Base-by-base conservation (phyloP, 2,888 invertebrate species). In the Xanthostigma xanthostigma region DNA sequence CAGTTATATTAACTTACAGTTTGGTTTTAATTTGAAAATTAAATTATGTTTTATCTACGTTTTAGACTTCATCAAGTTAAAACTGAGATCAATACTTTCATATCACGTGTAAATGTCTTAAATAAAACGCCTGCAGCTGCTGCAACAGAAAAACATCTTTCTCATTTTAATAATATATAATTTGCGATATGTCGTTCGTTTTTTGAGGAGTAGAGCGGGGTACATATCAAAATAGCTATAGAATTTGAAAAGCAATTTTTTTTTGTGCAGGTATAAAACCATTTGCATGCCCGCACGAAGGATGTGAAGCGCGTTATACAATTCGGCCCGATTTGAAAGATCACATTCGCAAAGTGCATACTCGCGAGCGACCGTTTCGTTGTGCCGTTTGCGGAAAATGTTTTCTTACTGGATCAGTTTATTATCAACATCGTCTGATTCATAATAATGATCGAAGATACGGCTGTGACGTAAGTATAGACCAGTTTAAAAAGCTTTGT, bases 311-410 rank as follows among this genome's bases (percentile, higher is more conserved):
- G 0, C 69, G 74, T 53, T 78, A 78, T 53, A 78, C 78, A 2
- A 78, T 78, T 39, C 70, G 78, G 27, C 78, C 78, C 0, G 78
- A 78, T 58, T 61, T 78, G 17, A 77, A 78, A 50, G 78, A 78
- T 57, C 78, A 78, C 51, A 77, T 76, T 12, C 67, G 78, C 17
- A 78, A 78, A 58, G 78, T 77, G 27, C 78, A 78, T 52, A 78
- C 78, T 1, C 68, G 77, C n/a, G 78, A 78, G 57, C 63, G 78
- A 1, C 78, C 78, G 0, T 78, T 76, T 55, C 76, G 76, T 53
- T 78, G 78, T 52, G 64, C 71, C 35, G 73, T 76, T 8, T 78
- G 78, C 54, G 71, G 73, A 44, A 78, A 78, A 58, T 73, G 76
- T 13, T 78, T 78, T 55, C 60, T 78, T 3, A 78, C 78, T 0